phyloP scores from a whole-genome alignment of 1,140 invertebrate genomes.

The Prorops nasuta region DNA sequence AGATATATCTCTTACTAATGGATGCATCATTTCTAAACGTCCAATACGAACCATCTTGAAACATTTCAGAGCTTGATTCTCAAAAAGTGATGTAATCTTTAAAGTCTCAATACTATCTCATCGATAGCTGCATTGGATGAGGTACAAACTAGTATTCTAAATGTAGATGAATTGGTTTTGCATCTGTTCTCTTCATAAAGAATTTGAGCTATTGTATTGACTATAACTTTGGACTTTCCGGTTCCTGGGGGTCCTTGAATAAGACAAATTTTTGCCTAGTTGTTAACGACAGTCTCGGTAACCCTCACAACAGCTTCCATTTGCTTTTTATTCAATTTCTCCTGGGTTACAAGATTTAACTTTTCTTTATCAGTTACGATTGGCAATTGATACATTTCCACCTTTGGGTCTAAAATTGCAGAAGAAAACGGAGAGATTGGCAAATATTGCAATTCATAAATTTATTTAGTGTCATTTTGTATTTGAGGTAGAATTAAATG shows the following conservation, averaged over 20 bases:
- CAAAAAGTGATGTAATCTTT: slow-evolving; percentile 44
- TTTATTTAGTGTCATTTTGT: slow-evolving; percentile 40
- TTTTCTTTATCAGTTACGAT: slow-evolving; percentile 4
- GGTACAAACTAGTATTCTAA: slow-evolving; percentile 73
- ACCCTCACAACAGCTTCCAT: slow-evolving; percentile 55
- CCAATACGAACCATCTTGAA: slow-evolving; percentile 65
- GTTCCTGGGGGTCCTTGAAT: slow-evolving; percentile 76
- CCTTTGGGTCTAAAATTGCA: slow-evolving; percentile 40
- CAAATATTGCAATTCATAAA: slow-evolving; percentile 54
- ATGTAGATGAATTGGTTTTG: slow-evolving; percentile 36
- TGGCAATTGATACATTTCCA: slow-evolving; percentile 31
- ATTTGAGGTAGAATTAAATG: slow-evolving; percentile 29
- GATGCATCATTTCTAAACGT: slow-evolving; percentile 56
- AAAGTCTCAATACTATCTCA: slow-evolving; percentile 66
- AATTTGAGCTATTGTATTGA: slow-evolving; percentile 65
- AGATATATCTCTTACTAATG: slow-evolving; percentile 53
- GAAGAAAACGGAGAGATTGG: slow-evolving; percentile 45
- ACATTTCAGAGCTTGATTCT: slow-evolving; percentile 26
- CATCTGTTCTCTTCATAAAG: slow-evolving; percentile 47
- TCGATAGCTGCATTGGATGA: slow-evolving; percentile 84
- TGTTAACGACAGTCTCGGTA: slow-evolving; percentile 42
- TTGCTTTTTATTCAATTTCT: slow-evolving; percentile 57
- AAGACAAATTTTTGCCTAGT: slow-evolving; percentile 60
- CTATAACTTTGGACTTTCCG: slow-evolving; percentile 71
- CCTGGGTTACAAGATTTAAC: too few species aligned